Conservation (phyloP, 2,888 invertebrate genomes). For the Nephrotoma appendiculata region DNA sequence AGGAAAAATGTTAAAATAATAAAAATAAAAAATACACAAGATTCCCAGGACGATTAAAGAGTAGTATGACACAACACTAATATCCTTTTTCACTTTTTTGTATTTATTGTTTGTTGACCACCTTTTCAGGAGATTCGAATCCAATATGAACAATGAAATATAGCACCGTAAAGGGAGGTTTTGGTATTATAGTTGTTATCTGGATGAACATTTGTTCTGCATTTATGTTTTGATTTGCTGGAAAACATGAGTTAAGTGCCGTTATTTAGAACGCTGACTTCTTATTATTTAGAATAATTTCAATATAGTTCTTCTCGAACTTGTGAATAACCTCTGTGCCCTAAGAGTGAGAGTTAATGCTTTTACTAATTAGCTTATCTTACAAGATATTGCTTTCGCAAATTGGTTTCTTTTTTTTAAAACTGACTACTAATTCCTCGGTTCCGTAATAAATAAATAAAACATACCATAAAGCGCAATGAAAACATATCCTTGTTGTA, state of each 20-base stretch:
- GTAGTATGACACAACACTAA: background rate
- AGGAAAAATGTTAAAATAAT: background rate
- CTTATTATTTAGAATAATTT: too few species aligned
- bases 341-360: too few species aligned
- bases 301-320: too few species aligned
- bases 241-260: background rate
- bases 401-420: too few species aligned
- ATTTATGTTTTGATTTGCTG: background rate
- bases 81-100: background rate
- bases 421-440: too few species aligned
- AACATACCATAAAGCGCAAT: background rate
- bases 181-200: background rate
- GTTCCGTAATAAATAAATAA: background rate
- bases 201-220: background rate
- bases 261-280: too few species aligned
- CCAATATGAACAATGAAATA: background rate
- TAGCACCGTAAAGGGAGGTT: background rate
- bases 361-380: too few species aligned
- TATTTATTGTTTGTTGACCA: background rate
- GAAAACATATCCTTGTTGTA: background rate
- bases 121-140: background rate
- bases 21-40: background rate
- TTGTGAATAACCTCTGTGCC: too few species aligned
- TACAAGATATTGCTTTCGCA: too few species aligned
- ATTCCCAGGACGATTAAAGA: background rate